A percentile compares a stretch with the other conserved stretches of the same genome.
phyloP scores from a whole-genome alignment of 2,113 vertebrate genomes.

The Zapornia atra region DNA sequence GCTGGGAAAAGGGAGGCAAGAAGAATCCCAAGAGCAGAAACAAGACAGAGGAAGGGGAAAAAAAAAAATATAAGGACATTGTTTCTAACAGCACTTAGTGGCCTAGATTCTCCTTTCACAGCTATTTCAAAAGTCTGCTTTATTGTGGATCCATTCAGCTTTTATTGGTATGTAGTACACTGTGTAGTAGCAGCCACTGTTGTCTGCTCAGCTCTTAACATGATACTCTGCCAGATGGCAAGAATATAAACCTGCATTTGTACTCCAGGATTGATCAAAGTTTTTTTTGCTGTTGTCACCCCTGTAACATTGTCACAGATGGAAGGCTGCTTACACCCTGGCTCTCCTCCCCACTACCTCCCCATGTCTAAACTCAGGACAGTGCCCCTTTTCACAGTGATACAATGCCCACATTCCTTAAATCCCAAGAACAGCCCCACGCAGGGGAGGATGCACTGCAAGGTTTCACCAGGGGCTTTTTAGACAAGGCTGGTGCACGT shows the following conservation, averaged over 20 bases:
- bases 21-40: constrained; percentile 45
- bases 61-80: constrained; percentile 42
- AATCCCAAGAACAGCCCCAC: constrained; percentile 32
- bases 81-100: constrained; percentile 55
- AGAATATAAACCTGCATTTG: constrained; percentile 67
- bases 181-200: constrained; percentile 51
- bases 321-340: neutral
- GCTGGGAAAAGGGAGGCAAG: constrained; percentile 45
- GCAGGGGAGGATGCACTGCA: constrained; percentile 22
- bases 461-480: neutral
- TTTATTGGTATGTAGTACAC: constrained; percentile 61
- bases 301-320: constrained; percentile 49
- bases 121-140: constrained; percentile 63
- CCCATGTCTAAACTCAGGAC: neutral
- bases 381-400: constrained; percentile 31
- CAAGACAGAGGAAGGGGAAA: neutral
- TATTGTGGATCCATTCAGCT: constrained; percentile 56
- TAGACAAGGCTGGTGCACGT: neutral
- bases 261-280: constrained; percentile 49
- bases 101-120: constrained; percentile 67
- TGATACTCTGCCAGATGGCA: constrained; percentile 72
- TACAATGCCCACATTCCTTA: constrained; percentile 22
- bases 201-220: constrained; percentile 62
- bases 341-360: neutral
- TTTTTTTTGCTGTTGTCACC: constrained; percentile 53